Evolutionary conservation across 2,888 invertebrate species (phyloP).

Genomic region (Oxycera nigricornis): DNA sequence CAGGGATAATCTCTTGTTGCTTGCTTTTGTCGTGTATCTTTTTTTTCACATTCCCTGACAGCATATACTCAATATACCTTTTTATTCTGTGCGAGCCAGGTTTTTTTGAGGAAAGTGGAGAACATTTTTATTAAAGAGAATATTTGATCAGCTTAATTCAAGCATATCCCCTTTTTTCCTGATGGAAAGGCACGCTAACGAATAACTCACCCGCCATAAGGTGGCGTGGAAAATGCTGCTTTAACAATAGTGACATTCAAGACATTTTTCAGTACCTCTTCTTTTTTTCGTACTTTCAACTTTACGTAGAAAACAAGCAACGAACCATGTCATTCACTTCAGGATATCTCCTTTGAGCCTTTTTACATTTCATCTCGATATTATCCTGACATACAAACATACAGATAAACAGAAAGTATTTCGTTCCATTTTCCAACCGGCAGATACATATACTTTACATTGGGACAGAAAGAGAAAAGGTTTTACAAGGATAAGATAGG

Average conservation of each 20-base stretch:
- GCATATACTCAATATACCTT: background rate
- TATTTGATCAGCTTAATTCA: constrained; percentile 38
- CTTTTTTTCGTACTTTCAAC: constrained; percentile 5
- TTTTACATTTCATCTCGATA: constrained; percentile 36
- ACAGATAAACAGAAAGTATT: constrained; percentile 22
- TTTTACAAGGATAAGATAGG: constrained; percentile 32
- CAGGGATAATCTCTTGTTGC: constrained; percentile 20
- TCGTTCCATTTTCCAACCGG: background rate
- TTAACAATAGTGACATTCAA: no score
- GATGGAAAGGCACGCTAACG: constrained; percentile 19
- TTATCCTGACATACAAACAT: no score
- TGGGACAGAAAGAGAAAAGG: background rate
- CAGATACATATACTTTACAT: no score
- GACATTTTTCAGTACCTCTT: no score
- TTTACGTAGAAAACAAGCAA: constrained; percentile 16
- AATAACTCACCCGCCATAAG: background rate
- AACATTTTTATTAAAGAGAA: constrained; percentile 25
- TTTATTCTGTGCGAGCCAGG: background rate
- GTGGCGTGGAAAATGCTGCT: no score
- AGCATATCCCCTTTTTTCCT: constrained; percentile 28
- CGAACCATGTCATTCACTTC: constrained; percentile 36
- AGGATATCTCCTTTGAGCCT: constrained; percentile 38
- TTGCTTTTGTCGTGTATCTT: background rate
- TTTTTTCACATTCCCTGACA: background rate
- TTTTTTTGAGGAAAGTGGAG: background rate